Evolutionary conservation across 2,113 vertebrate species (phyloP).

Genomic region (Alexandromys fortis): DNA sequence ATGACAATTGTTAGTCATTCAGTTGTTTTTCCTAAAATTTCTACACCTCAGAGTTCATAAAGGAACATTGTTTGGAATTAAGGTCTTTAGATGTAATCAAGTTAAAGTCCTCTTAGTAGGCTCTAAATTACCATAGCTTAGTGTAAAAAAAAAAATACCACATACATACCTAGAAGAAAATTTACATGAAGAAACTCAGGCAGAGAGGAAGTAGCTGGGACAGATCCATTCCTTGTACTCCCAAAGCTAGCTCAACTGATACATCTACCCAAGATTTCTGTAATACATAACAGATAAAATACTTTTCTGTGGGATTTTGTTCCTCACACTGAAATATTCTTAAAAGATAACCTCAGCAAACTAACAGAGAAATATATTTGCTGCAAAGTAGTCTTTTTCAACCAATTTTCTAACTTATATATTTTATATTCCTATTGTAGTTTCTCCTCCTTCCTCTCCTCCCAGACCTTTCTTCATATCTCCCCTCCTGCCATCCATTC

Average conservation of each 20-base stretch:
- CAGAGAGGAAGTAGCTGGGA: not conserved
- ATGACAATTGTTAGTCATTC: not conserved
- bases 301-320: not conserved
- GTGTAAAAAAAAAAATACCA: not conserved
- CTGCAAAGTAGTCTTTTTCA: not conserved
- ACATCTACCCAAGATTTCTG: not conserved
- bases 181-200: not conserved
- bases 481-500: not conserved
- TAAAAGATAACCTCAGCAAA: not conserved
- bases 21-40: not conserved
- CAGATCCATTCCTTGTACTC: not conserved
- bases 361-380: not conserved
- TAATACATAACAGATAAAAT: not conserved
- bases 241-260: fast-evolving
- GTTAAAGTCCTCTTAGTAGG: not conserved
- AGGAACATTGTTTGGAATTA: not conserved
- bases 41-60: not conserved
- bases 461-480: not conserved
- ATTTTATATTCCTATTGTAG: not conserved
- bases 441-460: not conserved
- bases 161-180: not conserved
- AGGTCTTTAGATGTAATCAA: not conserved
- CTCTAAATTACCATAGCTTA: not conserved
- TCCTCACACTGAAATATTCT: not conserved
- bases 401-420: not conserved